Evolutionary conservation across 2,113 vertebrate species (phyloP).

Genomic region (Proteles cristata): DNA sequence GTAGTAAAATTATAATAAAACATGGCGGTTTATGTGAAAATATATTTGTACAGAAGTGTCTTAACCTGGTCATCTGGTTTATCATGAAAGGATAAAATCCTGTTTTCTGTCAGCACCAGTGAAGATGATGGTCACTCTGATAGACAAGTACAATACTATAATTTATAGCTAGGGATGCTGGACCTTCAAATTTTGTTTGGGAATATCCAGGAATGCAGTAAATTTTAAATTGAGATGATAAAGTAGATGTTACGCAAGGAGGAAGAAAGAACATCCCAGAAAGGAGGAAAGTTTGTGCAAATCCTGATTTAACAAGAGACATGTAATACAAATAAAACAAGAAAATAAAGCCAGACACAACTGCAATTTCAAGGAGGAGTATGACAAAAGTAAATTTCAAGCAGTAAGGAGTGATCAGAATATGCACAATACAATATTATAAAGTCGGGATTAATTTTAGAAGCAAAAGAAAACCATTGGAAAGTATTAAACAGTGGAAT

Average conservation of each 20-base stretch:
- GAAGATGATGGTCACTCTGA: neutral
- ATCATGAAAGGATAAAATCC: neutral
- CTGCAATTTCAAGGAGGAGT: neutral
- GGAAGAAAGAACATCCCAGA: neutral
- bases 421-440: neutral
- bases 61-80: neutral
- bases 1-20: neutral
- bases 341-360: neutral
- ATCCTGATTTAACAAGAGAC: neutral
- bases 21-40: neutral
- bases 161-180: neutral
- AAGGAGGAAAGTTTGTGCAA: neutral
- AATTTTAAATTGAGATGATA: neutral
- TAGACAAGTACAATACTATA: neutral
- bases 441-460: conserved; percentile 27
- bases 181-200: neutral
- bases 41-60: neutral
- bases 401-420: neutral
- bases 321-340: neutral
- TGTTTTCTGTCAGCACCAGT: neutral
- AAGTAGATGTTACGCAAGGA: neutral
- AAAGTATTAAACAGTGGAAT: neutral
- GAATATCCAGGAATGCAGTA: neutral
- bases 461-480: neutral
- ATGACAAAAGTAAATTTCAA: neutral